Conservation (phyloP, 2,888 invertebrate genomes). For the Gastracanthus pulcherrimus region DNA sequence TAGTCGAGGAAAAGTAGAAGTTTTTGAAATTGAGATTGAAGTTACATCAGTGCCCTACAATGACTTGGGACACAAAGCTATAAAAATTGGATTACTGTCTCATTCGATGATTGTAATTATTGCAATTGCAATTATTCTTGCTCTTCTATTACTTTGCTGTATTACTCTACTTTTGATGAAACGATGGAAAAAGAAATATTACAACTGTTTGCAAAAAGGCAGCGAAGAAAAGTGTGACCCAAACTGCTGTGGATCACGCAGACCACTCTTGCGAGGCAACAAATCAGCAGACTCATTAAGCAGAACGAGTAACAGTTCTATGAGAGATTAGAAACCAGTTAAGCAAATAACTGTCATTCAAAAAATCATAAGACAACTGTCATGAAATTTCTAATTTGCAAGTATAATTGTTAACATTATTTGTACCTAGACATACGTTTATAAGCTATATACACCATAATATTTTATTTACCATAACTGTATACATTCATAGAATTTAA, state of each 20-base stretch:
- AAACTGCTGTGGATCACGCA: conserved; percentile 41
- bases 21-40: conserved; percentile 40
- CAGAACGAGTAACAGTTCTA: conserved; percentile 40
- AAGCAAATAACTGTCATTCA: not conserved
- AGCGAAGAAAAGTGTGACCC: conserved; percentile 33
- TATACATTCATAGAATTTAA: not conserved
- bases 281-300: conserved; percentile 48
- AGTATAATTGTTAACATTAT: too few relatives aligned
- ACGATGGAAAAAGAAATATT: conserved; percentile 55
- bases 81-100: not conserved
- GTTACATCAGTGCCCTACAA: conserved; percentile 15
- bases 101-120: conserved; percentile 35
- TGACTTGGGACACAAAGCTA: not conserved
- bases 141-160: conserved; percentile 49
- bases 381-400: too few relatives aligned
- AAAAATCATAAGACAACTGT: too few relatives aligned
- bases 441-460: not conserved
- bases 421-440: not conserved
- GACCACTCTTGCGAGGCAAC: conserved; percentile 47
- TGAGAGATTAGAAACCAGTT: conserved; percentile 11
- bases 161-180: conserved; percentile 40
- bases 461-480: not conserved
- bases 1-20: conserved; percentile 5
- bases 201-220: conserved; percentile 45
- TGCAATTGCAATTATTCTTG: conserved; percentile 9